Percentiles rank a stretch among this genome's conserved stretches.
These are phyloP conservation scores for Danaus melanippus DNA, from an alignment of 1,140 invertebrate species.

Conservation along the genomic window DNA sequence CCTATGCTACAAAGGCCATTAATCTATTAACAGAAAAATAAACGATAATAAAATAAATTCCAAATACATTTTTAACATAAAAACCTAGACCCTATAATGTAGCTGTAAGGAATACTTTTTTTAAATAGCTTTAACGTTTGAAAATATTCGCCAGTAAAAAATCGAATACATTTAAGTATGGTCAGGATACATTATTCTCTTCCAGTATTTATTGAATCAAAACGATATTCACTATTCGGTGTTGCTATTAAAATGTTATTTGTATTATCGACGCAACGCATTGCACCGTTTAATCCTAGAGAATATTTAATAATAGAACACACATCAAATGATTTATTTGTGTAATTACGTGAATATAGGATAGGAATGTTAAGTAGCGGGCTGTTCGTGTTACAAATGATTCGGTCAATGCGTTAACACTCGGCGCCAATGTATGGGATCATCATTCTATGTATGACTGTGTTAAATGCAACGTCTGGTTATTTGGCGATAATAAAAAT, in stretches of 20 bases:
- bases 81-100: no score
- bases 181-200: not conserved
- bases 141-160: no score
- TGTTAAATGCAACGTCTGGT: constrained; percentile 14
- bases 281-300: constrained; percentile 28
- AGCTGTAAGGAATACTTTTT: no score
- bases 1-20: constrained; percentile 2
- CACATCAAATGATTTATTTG: constrained; percentile 54
- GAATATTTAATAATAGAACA: constrained; percentile 37
- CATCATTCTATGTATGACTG: constrained; percentile 16
- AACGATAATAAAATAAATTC: constrained; percentile 1
- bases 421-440: constrained; percentile 41
- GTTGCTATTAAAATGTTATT: constrained; percentile 14
- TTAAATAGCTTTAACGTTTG: no score
- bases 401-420: constrained; percentile 58
- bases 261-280: constrained; percentile 26
- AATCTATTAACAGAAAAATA: constrained; percentile 1
- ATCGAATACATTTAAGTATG: no score
- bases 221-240: not conserved
- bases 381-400: constrained; percentile 45
- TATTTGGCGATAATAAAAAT: no score
- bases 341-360: constrained; percentile 59
- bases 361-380: constrained; percentile 65
- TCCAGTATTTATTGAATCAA: constrained; percentile 12
- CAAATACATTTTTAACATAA: constrained; percentile 1